phyloP scores from a whole-genome alignment of 2,797 vertebrate species.

The Serranus cabrilla region DNA sequence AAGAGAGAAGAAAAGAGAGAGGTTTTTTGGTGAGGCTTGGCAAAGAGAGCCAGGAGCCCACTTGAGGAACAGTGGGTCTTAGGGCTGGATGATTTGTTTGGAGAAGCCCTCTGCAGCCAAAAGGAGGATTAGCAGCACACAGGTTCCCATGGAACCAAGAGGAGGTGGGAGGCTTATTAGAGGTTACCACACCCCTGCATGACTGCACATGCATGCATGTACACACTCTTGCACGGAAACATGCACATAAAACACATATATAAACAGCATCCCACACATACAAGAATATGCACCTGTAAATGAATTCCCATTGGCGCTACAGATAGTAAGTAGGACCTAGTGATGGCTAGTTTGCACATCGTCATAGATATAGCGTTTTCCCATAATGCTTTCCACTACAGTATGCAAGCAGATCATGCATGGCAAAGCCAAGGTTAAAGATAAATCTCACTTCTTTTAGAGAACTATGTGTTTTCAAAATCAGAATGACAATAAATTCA shows the following conservation, averaged over 20 bases:
- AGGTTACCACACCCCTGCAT: slow-evolving; percentile 54
- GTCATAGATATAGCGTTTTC: background rate
- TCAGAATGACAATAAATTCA: too few relatives aligned
- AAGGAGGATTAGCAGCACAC: slow-evolving; percentile 75
- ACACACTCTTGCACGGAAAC: slow-evolving; percentile 5
- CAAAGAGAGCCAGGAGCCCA: slow-evolving; percentile 78
- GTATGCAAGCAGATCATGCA: background rate
- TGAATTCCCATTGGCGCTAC: too few relatives aligned
- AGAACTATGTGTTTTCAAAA: too few relatives aligned
- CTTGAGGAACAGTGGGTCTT: slow-evolving; percentile 79
- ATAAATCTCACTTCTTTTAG: too few relatives aligned
- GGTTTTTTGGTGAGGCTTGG: slow-evolving; percentile 68
- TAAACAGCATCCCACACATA: background rate
- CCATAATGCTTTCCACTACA: background rate
- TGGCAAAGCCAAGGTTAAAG: background rate
- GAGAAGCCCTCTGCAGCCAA: slow-evolving; percentile 78
- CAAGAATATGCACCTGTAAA: slow-evolving; percentile 3
- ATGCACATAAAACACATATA: slow-evolving; percentile 5
- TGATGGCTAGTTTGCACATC: background rate
- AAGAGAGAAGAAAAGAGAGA: slow-evolving; percentile 67
- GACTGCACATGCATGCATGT: slow-evolving; percentile 26
- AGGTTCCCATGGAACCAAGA: slow-evolving; percentile 82
- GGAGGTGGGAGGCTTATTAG: slow-evolving; percentile 62
- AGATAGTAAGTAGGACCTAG: slow-evolving; percentile 3
- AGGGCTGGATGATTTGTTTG: slow-evolving; percentile 83